phyloP scores from a whole-genome alignment of 2,888 invertebrate species.

The Drosophila paramelanica region DNA sequence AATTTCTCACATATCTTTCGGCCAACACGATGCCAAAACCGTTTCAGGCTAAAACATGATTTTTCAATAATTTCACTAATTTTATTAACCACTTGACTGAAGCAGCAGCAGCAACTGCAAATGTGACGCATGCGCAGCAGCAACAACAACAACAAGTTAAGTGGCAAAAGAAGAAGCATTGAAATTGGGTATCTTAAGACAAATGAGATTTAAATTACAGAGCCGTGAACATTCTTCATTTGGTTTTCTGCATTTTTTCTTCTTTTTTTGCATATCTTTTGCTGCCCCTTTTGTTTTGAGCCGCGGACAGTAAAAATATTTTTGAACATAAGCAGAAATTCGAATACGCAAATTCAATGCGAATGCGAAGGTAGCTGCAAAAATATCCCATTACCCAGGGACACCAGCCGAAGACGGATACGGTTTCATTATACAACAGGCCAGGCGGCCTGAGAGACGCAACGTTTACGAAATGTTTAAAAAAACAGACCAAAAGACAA shows the following conservation, averaged over 20 bases:
- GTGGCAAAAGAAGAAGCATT: conserved; percentile 7
- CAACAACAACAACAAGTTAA: conserved; percentile 22
- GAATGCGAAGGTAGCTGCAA: conserved; percentile 47
- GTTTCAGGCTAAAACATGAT: conserved; percentile 1
- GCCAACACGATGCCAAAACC: background rate
- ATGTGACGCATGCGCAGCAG: conserved; percentile 31
- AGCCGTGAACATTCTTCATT: conserved; percentile 56
- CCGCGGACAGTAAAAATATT: conserved; percentile 43
- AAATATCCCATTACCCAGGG: conserved; percentile 73
- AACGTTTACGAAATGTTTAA: conserved; percentile 57
- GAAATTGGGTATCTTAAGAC: conserved; percentile 16
- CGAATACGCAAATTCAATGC: conserved; percentile 38
- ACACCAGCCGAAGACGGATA: conserved; percentile 43
- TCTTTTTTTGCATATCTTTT: conserved; percentile 13
- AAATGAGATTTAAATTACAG: conserved; percentile 63
- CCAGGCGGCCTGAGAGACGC: conserved; percentile 40
- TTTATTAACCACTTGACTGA: conserved; percentile 25
- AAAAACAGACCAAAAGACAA: conserved; percentile 36
- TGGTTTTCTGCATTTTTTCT: conserved; percentile 5
- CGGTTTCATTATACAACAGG: conserved; percentile 63
- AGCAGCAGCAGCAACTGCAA: conserved; percentile 1
- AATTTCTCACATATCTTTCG: conserved; percentile 7
- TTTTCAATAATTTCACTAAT: conserved; percentile 26
- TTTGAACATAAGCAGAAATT: conserved; percentile 75
- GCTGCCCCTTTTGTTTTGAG: conserved; percentile 31